Evolutionary conservation across 2,113 vertebrate genomes (phyloP).

Genomic region (Corythoichthys intestinalis): DNA sequence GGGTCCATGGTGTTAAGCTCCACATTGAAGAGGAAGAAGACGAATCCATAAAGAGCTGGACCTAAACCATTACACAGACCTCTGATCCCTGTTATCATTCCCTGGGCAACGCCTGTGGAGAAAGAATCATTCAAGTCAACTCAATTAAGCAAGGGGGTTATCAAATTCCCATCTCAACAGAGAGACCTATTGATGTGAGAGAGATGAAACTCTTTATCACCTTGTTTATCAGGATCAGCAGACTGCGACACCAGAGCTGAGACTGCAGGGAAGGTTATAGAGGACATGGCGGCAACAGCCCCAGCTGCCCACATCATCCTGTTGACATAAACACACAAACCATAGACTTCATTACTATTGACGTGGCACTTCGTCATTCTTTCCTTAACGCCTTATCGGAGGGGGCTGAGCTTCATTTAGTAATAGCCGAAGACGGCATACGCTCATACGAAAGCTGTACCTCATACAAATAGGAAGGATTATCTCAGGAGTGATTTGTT

Average conservation of each 20-base stretch:
- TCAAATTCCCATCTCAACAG: slow-evolving; percentile 6
- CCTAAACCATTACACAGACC: slow-evolving; percentile 94
- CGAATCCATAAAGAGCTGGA: slow-evolving; percentile 91
- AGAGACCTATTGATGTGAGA: slow-evolving; percentile 12
- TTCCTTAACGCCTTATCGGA: too few species aligned
- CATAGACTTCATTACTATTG: too few species aligned
- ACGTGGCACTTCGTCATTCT: too few species aligned
- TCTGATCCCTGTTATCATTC: slow-evolving; percentile 93
- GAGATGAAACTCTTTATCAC: slow-evolving; percentile 52
- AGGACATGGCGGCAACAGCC: slow-evolving; percentile 72
- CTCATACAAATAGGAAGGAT: too few species aligned
- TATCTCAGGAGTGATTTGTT: too few species aligned
- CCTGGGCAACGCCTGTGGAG: slow-evolving; percentile 85
- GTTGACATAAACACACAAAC: slow-evolving; percentile 7
- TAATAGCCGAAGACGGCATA: too few species aligned
- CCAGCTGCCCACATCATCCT: slow-evolving; percentile 78
- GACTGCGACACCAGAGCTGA: slow-evolving; percentile 88
- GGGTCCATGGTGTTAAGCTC: slow-evolving; percentile 81
- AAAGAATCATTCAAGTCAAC: neutral
- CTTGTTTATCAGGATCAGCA: slow-evolving; percentile 88
- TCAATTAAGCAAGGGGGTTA: neutral
- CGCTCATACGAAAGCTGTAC: too few species aligned
- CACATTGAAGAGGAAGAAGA: slow-evolving; percentile 93
- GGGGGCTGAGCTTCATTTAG: too few species aligned
- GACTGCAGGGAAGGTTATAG: slow-evolving; percentile 89